Evolutionary conservation across 1,140 invertebrate species (phyloP), one percentile per base, ranked within the genome.

Genomic region (Drosophila sulfurigaster): DNA sequence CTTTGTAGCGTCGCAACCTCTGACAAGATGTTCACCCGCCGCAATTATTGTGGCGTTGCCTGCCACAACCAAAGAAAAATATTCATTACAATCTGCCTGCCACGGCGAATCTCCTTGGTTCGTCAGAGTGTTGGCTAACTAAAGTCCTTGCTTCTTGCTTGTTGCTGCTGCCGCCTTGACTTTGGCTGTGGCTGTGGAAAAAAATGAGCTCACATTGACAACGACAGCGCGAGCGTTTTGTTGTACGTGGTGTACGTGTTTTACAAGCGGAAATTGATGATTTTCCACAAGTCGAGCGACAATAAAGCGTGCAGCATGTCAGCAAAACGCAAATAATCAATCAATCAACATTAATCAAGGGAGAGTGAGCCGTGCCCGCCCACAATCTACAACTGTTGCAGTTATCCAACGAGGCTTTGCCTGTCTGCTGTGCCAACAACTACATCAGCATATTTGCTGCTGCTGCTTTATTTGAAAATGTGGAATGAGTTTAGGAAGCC

Each of bases 281-380:
- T 88, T 88, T 88, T 88, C 81, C 81, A 85, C 67, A 78, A 52
- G 78, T 82, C 70, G 74, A 72, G 70, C 83, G 85, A 88, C 83
- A 88, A 89, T 88, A 89, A 89, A 83, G 81, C 83, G 71, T 85
- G 83, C 85, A 85, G 68, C 85, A 85, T 85, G 86, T 86, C 86
- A 82, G 76, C 90, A 91, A 82, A 91, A 86, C 88, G 87, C 82
- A 89, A 90, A 90, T 90, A 90, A 90, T 91, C 87, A 90, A 90
- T 90, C 86, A 90, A 90, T 90, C 86, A 90, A 69, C 88, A 90
- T 90, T 90, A 90, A 91, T 90, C 86, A 88, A 82, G 75, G 65
- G 49, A 38, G 51, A n/a, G 16, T 58, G 71, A 51, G 60, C 20
- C 48, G 41, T 20, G 20, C 16, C 20, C 41, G 35, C 49, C 65